Conservation (phyloP, 2,888 invertebrate genomes). For the Nesidiocoris tenuis region DNA sequence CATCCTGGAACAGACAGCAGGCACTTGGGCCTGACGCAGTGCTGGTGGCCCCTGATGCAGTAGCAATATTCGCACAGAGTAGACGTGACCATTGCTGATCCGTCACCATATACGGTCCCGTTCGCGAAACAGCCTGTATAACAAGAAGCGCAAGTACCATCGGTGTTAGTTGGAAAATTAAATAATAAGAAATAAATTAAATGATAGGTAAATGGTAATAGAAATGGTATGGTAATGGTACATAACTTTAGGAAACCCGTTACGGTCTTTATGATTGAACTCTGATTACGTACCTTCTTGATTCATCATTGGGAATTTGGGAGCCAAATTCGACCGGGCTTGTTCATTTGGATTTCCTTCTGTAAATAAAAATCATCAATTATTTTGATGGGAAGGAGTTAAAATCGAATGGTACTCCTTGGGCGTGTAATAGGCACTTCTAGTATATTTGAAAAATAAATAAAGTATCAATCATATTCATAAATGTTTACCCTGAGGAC, state of each 20-base stretch:
- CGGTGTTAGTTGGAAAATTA: no score
- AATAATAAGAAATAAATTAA: no score
- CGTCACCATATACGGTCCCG: constrained; percentile 72
- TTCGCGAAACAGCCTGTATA: constrained; percentile 69
- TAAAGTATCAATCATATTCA: no score
- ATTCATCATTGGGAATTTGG: not conserved
- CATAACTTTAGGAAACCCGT: no score
- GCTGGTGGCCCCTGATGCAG: constrained; percentile 70
- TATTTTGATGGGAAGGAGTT: no score
- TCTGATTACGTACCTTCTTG: constrained; percentile 23
- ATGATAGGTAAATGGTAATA: no score
- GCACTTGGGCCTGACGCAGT: constrained; percentile 79
- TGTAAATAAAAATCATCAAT: constrained; percentile 21
- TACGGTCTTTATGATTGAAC: not conserved
- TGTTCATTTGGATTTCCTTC: constrained; percentile 20
- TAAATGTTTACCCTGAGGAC: constrained; percentile 60
- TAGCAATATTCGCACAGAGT: constrained; percentile 84
- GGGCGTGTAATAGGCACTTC: no score
- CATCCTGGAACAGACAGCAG: constrained; percentile 73
- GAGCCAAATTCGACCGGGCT: constrained; percentile 29
- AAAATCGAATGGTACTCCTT: no score
- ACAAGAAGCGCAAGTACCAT: no score
- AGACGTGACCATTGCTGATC: constrained; percentile 78
- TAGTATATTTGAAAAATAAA: no score
- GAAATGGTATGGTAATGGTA: not conserved